Conservation (phyloP, 2,888 invertebrate species). For the Salpingus planirostris region DNA sequence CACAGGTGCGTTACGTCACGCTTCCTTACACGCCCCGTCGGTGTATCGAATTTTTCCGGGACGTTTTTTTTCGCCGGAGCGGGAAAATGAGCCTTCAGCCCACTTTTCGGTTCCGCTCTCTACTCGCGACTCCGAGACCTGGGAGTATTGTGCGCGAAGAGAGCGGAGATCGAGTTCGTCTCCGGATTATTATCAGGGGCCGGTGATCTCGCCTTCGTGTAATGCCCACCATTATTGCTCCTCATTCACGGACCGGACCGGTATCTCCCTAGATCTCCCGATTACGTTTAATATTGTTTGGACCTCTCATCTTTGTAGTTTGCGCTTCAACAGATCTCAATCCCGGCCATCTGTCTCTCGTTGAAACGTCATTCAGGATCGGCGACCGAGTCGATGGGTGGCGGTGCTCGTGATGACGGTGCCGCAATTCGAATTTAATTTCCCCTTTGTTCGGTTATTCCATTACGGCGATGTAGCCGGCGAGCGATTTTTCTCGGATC, state of each 20-base stretch:
- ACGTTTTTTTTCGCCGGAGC: too few species aligned
- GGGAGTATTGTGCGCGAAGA: too few species aligned
- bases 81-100: too few species aligned
- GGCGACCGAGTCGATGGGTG: neutral
- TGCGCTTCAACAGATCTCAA: slow-evolving; percentile 25
- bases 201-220: slow-evolving; percentile 20
- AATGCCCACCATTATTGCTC: slow-evolving; percentile 26
- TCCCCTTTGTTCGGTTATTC: slow-evolving; percentile 2
- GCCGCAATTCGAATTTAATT: slow-evolving; percentile 11
- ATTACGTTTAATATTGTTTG: slow-evolving; percentile 27
- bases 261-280: slow-evolving; percentile 24
- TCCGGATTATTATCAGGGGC: slow-evolving; percentile 7
- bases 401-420: too few species aligned
- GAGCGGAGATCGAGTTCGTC: too few species aligned
- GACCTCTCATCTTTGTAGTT: slow-evolving; percentile 21
- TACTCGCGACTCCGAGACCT: too few species aligned
- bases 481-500: slow-evolving; percentile 23
- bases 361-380: slow-evolving; percentile 8
- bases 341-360: slow-evolving; percentile 15
- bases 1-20: too few species aligned
- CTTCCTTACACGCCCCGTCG: too few species aligned
- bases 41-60: too few species aligned
- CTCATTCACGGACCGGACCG: slow-evolving; percentile 22
- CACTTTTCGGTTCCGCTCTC: too few species aligned
- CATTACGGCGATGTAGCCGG: neutral